Evolutionary conservation across 2,888 invertebrate species (phyloP), one percentile per base, ranked within the genome.

Genomic region (Caenorhabditis sinica): DNA sequence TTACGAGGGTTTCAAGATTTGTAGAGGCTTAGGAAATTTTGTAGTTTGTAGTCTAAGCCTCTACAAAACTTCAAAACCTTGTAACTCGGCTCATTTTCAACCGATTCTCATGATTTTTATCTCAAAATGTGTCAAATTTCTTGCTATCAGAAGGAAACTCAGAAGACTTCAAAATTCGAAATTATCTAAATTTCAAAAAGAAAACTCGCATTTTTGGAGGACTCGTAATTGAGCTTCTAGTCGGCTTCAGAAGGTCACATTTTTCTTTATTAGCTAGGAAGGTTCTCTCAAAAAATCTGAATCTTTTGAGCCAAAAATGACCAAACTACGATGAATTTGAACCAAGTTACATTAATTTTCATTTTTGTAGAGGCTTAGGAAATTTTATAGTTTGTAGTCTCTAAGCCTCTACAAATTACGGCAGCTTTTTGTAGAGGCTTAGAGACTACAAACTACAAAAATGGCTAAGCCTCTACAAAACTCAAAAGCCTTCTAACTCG

Each of bases 21-120:
- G 33, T n/a, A 30, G 60, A 60, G 60, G 60, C 60, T 60, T 20
- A 60, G 30, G 6, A 20, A 33, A 8, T 2, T 1, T 17, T 60
- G 33, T 60, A 60, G 60, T 60, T 60, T 60, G 60, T 60, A 49
- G 66, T 23, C 43, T 15, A 45, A 45, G 43, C 43, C 43, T 43
- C 43, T 15, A 3, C 17, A 5, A 36, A 36, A 36, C 5, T 36
- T 36, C 5, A 36, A 11, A 8, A 8, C 36, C 6, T 5, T 36
- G 36, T 36, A 36, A 8, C 36, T 36, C 36, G 9, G 11, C 40
- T 1, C 9, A 2, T 40, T 40, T 40, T 40, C 9, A 13, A 40
- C 40, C 40, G 9, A 13, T 40, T 40, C 13, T 13, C 11, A 13
- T 40, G 36, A 36, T 8, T 49, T 49, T 49, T 49, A 8, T 8